Evolutionary conservation across 37 sponge, comb jelly and placozoan genomes (phyloP).

Genomic region (Geodia barretti): DNA sequence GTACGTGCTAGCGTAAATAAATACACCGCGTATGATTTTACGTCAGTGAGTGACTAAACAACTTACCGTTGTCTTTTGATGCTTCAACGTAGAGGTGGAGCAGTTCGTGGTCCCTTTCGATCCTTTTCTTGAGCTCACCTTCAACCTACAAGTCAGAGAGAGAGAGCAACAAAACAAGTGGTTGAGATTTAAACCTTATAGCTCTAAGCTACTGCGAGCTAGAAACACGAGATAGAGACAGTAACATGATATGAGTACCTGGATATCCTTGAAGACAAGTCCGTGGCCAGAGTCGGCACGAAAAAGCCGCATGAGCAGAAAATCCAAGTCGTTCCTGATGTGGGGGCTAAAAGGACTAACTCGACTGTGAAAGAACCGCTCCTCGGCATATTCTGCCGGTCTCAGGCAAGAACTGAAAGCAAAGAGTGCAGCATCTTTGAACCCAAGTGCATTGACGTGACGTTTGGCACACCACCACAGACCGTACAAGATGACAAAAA

Average conservation of each 20-base stretch:
- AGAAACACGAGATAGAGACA: too few species aligned
- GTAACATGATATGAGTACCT: slow-evolving; percentile 13
- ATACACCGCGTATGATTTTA: too few species aligned
- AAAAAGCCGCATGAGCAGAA: slow-evolving; percentile 39
- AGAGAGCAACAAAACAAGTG: too few species aligned
- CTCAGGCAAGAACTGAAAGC: slow-evolving; percentile 31
- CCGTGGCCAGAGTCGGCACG: slow-evolving; percentile 57
- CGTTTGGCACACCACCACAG: slow-evolving; percentile 34
- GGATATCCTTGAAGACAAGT: slow-evolving; percentile 46
- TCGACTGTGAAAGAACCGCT: neutral
- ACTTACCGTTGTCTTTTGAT: neutral
- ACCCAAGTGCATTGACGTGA: slow-evolving; percentile 40
- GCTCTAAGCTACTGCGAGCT: too few species aligned
- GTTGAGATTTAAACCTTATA: too few species aligned
- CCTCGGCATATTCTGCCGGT: slow-evolving; percentile 21
- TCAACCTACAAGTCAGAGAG: neutral
- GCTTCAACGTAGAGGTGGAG: neutral
- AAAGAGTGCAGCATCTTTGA: slow-evolving; percentile 30
- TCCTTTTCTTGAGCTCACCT: neutral
- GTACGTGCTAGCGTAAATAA: neutral
- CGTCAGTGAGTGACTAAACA: too few species aligned
- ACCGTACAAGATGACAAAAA: slow-evolving; percentile 10
- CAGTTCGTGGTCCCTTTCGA: slow-evolving; percentile 4
- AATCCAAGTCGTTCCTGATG: slow-evolving; percentile 50
- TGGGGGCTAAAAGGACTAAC: slow-evolving; percentile 23